Conservation (phyloP, 2,113 vertebrate genomes). For the Orthochromis malagaraziensis region DNA sequence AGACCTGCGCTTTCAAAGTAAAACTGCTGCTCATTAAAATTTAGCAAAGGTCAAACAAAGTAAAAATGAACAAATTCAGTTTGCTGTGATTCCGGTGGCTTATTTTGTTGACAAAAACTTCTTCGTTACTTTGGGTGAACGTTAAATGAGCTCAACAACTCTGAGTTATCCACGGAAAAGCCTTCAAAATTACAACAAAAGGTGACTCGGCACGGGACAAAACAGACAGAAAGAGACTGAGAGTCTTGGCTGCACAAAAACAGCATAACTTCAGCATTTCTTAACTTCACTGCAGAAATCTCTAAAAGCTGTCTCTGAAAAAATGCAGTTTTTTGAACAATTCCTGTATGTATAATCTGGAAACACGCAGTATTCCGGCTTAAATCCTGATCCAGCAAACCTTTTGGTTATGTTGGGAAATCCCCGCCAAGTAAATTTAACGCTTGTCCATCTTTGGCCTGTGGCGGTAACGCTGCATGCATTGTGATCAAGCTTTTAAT, state of each 20-base stretch:
- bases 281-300: neutral
- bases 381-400: neutral
- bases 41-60: neutral
- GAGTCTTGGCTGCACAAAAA: neutral
- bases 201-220: fast-evolving
- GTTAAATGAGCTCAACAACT: neutral
- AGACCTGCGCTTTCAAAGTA: neutral
- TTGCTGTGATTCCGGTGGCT: neutral
- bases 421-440: neutral
- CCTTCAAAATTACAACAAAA: neutral
- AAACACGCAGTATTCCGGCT: fast-evolving
- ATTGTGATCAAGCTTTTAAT: neutral
- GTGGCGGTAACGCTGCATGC: neutral
- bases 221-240: neutral
- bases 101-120: neutral
- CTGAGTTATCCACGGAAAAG: fast-evolving
- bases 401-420: neutral
- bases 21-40: neutral
- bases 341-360: neutral
- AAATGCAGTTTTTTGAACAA: neutral
- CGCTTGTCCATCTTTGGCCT: neutral
- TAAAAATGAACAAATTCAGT: neutral
- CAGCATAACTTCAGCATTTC: neutral
- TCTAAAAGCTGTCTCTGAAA: neutral
- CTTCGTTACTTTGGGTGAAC: neutral